These are phyloP conservation scores for Eristalis pertinax DNA, from an alignment of 2,888 invertebrate species.

Conservation along the genomic window DNA sequence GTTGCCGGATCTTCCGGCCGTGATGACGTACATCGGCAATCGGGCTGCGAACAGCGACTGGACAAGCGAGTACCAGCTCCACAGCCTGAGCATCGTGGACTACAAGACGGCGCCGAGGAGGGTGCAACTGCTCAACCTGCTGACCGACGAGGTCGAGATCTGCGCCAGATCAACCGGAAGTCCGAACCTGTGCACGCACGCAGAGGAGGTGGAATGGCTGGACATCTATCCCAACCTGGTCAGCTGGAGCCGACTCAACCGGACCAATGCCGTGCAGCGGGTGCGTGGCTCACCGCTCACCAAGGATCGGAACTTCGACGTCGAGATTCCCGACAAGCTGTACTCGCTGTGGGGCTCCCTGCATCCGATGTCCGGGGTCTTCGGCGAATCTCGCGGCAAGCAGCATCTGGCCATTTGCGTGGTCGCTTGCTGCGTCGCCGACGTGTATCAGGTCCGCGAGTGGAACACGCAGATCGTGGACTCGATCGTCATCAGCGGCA, in stretches of 20 bases:
- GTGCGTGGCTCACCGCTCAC: slow-evolving; percentile 76
- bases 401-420: slow-evolving; percentile 85
- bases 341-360: slow-evolving; percentile 87
- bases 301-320: slow-evolving; percentile 84
- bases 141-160: slow-evolving; percentile 76
- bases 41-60: slow-evolving; percentile 75
- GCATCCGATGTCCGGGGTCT: slow-evolving; percentile 84
- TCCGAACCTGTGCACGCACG: slow-evolving; percentile 77
- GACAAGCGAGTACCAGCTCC: slow-evolving; percentile 76
- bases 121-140: slow-evolving; percentile 76
- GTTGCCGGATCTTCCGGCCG: slow-evolving; percentile 75
- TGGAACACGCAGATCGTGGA: slow-evolving; percentile 86
- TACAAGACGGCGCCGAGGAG: slow-evolving; percentile 77
- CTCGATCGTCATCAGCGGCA: slow-evolving; percentile 84
- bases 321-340: slow-evolving; percentile 86
- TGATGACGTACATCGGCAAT: slow-evolving; percentile 77
- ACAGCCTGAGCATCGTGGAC: slow-evolving; percentile 77
- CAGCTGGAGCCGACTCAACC: slow-evolving; percentile 79
- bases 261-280: slow-evolving; percentile 76
- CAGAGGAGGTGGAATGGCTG: slow-evolving; percentile 79
- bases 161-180: slow-evolving; percentile 56
- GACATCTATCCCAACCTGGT: slow-evolving; percentile 77
- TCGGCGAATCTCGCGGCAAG: slow-evolving; percentile 84
- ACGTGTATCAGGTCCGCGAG: slow-evolving; percentile 84
- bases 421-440: slow-evolving; percentile 84